Base-by-base conservation (phyloP, 2,797 vertebrate species). In the Sebastes variabilis region DNA sequence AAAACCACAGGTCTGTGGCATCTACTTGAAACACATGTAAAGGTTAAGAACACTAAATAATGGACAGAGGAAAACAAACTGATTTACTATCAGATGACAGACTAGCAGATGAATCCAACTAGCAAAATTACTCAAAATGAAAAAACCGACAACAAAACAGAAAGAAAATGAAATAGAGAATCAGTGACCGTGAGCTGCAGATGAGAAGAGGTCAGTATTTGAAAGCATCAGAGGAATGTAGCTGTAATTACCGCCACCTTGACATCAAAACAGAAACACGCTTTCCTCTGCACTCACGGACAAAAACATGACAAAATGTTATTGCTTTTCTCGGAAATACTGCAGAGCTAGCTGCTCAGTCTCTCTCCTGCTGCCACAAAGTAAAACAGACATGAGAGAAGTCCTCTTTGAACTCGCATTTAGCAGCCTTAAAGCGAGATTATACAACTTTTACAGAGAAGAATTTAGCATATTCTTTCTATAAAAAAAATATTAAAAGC, bases 1-100 rank as follows among this genome's bases (percentile, higher is more conserved):
- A 29, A 81, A 88, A 85, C 87, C 89, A 46, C 84, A 87, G 16
- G 29, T 42, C 65, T 42, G 71, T 67, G 72, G 68, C 75, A 46
- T 77, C 66, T 30, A 7, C 55, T 32, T 75, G 22, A 79, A 86
- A 67, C 77, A 81, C 30, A 54, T 73, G 55, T 32, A 70, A 34
- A 67, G 14, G 6, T 29, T 54, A 65, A 80, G 30, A 49, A 27
- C 25, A 27, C 29, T 55, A 36, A 66, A 66, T 20, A 55, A 27
- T 24, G 25, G 34, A 30, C 16, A 55, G 29, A 69, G 30, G 52
- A 67, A 32, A 61, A 59, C 16, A 67, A 34, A 46, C 8, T 10
- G 8, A 34, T 74, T 18, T 79, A 16, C 16, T 65, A 20, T 73
- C 20, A 54, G 18, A 36, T 58, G 56, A 72, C 52, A 66, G n/a